Conservation (phyloP, 2,797 vertebrate genomes). For the Micromesistius poutassou region DNA sequence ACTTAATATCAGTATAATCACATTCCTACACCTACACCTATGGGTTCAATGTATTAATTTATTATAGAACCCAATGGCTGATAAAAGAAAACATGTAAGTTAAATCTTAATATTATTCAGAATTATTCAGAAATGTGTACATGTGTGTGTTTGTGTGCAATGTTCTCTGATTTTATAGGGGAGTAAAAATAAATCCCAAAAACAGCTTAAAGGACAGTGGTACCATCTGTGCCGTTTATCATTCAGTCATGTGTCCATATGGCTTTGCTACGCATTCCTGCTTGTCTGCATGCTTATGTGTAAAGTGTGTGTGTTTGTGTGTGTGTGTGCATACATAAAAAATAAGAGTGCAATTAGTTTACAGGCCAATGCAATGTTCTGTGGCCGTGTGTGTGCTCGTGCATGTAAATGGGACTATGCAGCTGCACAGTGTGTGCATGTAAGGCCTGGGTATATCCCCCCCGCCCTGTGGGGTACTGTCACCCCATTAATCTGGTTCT, state of each 20-base stretch:
- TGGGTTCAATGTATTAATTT: background rate
- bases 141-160: background rate
- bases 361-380: background rate
- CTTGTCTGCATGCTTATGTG: constrained; percentile 9
- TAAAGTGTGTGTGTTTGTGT: constrained; percentile 10
- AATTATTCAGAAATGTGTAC: background rate
- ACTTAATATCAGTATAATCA: background rate
- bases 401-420: constrained; percentile 10
- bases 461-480: background rate
- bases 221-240: constrained; percentile 9
- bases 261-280: background rate
- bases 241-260: constrained; percentile 5
- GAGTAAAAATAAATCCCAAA: background rate
- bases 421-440: constrained; percentile 1
- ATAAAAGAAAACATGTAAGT: background rate
- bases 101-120: background rate
- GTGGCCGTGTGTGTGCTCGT: background rate
- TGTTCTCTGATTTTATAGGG: background rate
- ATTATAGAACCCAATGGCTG: background rate
- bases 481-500: constrained; percentile 11
- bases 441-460: background rate
- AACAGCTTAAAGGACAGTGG: constrained; percentile 10
- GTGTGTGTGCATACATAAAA: background rate
- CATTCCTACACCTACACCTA: no score
- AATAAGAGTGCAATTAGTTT: background rate